Evolutionary conservation across 2,113 vertebrate genomes (phyloP).

Genomic region (Hippoglossus stenolepis): DNA sequence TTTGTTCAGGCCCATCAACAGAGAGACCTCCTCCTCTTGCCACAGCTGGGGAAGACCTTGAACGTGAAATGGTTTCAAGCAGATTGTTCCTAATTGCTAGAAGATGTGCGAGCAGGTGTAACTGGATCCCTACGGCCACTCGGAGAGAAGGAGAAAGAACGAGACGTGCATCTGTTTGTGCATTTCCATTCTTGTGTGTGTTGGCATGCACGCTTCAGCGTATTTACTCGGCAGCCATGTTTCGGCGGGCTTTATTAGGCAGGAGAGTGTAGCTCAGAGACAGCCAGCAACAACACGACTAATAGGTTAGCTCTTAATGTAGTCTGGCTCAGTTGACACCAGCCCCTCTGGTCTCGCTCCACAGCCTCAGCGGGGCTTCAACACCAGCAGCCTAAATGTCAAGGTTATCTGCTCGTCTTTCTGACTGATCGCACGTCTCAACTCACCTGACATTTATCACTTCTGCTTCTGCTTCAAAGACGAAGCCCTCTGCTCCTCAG

Average conservation of each 20-base stretch:
- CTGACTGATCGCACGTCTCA: slow-evolving; percentile 71
- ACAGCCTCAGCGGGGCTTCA: slow-evolving; percentile 62
- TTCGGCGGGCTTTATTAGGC: slow-evolving; percentile 91
- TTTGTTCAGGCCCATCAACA: slow-evolving; percentile 62
- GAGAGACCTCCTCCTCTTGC: slow-evolving; percentile 73
- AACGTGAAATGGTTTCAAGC: slow-evolving; percentile 90
- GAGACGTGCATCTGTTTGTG: slow-evolving; percentile 82
- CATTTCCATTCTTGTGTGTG: slow-evolving; percentile 40
- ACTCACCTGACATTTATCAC: slow-evolving; percentile 87
- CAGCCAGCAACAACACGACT: slow-evolving; percentile 87
- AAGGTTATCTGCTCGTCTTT: slow-evolving; percentile 90
- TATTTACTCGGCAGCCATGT: slow-evolving; percentile 90
- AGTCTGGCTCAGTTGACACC: slow-evolving; percentile 80
- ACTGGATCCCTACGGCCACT: slow-evolving; percentile 88
- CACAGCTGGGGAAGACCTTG: slow-evolving; percentile 90
- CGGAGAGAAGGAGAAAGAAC: slow-evolving; percentile 60
- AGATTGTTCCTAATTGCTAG: slow-evolving; percentile 95
- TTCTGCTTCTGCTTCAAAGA: slow-evolving; percentile 74
- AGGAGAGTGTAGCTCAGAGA: slow-evolving; percentile 86
- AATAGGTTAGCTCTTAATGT: slow-evolving; percentile 91
- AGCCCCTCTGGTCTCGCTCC: slow-evolving; percentile 65
- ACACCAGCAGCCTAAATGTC: slow-evolving; percentile 87
- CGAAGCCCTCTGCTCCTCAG: slow-evolving; percentile 71
- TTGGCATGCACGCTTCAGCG: slow-evolving; percentile 59
- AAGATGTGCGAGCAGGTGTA: slow-evolving; percentile 96